A percentile compares a stretch with the other conserved stretches of the same genome.
phyloP scores from a whole-genome alignment of 1,140 invertebrate species.

The Lepidurus arcticus region DNA sequence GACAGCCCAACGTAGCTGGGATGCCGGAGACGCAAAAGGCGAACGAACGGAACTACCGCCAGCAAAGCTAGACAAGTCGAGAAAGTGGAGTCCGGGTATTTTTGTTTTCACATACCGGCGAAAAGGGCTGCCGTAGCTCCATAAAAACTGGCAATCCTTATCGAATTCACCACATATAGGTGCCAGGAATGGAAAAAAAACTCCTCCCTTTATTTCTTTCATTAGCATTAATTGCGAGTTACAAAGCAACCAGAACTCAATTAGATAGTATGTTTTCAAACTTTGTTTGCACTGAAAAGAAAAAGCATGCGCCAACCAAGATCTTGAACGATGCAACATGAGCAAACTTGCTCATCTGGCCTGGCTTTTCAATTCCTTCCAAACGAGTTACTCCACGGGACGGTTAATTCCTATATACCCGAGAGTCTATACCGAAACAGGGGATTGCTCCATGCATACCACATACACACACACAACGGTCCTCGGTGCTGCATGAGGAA shows the following conservation, averaged over 20 bases:
- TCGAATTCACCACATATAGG: too few relatives aligned
- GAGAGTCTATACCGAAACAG: background rate
- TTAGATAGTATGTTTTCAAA: too few relatives aligned
- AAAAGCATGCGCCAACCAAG: too few relatives aligned
- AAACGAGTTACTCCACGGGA: background rate
- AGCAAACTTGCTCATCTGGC: background rate
- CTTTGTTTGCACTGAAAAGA: too few relatives aligned
- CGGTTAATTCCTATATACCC: background rate
- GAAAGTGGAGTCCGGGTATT: background rate
- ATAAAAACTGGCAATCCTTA: too few relatives aligned
- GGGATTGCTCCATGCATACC: background rate
- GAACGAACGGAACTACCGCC: constrained; percentile 9
- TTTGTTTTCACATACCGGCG: background rate
- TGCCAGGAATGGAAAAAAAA: too few relatives aligned
- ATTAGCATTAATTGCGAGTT: too few relatives aligned
- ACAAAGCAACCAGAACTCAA: too few relatives aligned
- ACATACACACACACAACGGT: background rate
- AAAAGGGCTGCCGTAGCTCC: background rate
- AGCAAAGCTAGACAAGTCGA: constrained; percentile 18
- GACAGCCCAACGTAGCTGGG: background rate
- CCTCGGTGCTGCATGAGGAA: constrained; percentile 16
- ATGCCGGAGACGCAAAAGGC: background rate
- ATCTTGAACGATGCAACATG: too few relatives aligned
- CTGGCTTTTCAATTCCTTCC: background rate
- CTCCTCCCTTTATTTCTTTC: too few relatives aligned